phyloP scores from a whole-genome alignment of 2,888 invertebrate genomes.

The Xestia sexstrigata region DNA sequence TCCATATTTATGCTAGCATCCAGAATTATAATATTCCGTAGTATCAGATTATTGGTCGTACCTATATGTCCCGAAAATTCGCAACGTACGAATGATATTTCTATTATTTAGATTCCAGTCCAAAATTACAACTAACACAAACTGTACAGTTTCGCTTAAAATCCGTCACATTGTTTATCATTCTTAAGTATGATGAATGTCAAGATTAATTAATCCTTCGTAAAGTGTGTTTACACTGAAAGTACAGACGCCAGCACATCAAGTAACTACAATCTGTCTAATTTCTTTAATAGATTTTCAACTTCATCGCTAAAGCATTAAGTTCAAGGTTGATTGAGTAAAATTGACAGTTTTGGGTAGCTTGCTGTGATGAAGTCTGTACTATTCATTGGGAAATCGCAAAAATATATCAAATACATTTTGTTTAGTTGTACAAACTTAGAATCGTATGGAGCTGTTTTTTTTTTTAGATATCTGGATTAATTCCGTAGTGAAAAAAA shows the following conservation, averaged over 20 bases:
- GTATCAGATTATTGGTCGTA: too few species aligned
- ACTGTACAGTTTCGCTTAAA: slow-evolving; percentile 16
- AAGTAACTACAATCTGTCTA: too few species aligned
- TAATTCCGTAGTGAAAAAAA: not conserved
- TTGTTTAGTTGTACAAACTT: not conserved
- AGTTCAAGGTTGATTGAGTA: too few species aligned
- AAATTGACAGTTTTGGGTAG: too few species aligned
- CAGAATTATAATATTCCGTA: too few species aligned
- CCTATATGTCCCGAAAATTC: too few species aligned
- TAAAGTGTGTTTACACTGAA: slow-evolving; percentile 4
- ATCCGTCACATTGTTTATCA: slow-evolving; percentile 37
- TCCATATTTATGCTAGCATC: too few species aligned
- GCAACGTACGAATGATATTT: not conserved
- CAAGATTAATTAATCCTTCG: slow-evolving; percentile 28
- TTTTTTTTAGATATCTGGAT: not conserved
- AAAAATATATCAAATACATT: not conserved
- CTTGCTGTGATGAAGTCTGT: too few species aligned
- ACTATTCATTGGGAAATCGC: not conserved
- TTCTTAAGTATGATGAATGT: slow-evolving; percentile 42
- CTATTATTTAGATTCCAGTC: not conserved
- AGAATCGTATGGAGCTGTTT: not conserved
- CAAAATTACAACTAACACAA: not conserved
- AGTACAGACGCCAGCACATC: too few species aligned
- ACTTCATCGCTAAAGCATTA: too few species aligned
- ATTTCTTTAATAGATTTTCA: too few species aligned